Conservation (phyloP, 2,797 vertebrate species). For the Prionace glauca region DNA sequence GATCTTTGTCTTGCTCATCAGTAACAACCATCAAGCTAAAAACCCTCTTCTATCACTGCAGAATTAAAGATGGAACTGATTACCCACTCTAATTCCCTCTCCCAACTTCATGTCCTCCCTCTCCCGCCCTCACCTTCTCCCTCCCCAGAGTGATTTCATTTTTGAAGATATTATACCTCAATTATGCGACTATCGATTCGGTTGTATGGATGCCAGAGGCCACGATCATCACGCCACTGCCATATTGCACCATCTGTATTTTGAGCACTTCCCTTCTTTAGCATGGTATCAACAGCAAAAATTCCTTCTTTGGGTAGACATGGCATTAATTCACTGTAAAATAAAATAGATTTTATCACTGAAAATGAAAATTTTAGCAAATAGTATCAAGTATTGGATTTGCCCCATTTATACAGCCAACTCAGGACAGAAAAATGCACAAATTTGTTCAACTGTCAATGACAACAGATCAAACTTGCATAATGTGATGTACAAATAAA, state of each 20-base stretch:
- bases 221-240: conserved; percentile 97
- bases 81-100: background rate
- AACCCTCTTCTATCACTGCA: background rate
- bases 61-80: background rate
- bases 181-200: conserved; percentile 98
- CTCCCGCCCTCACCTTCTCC: background rate
- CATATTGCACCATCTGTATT: conserved; percentile 95
- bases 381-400: background rate
- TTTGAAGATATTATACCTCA: conserved; percentile 68
- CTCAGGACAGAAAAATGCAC: background rate
- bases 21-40: background rate
- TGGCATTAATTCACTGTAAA: conserved; percentile 91
- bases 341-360: background rate
- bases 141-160: background rate
- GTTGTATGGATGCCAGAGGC: conserved; percentile 98
- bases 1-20: background rate
- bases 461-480: background rate
- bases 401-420: no score
- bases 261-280: conserved; percentile 96
- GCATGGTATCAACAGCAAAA: conserved; percentile 95
- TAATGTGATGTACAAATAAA: background rate
- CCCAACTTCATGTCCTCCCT: no score
- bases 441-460: background rate
- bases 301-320: conserved; percentile 97
- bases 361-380: background rate